Base-by-base conservation (phyloP, 53 echinoderm and acorn worm genomes). In the Astropecten irregularis region DNA sequence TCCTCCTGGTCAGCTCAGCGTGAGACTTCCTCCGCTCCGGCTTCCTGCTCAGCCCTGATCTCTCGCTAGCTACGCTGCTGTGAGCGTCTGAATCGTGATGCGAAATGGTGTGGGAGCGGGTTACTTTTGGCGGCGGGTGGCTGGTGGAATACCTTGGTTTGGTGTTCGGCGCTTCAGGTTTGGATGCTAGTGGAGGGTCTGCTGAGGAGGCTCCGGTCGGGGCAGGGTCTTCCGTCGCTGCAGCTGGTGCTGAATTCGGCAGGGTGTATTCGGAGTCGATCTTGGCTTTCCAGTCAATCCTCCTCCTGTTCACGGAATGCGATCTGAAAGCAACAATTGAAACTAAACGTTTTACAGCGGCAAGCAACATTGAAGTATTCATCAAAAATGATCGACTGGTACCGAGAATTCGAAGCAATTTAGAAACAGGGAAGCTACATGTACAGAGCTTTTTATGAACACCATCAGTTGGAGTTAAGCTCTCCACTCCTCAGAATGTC, bases 231-330 rank as follows among this genome's bases (percentile, higher is more conserved):
- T 42, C 49, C 4, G 29, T 34, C 49, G 76, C 22, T 28, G 62
- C 49, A 22, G 89, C 70, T 3, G 91, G 91, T 0, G 87, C 91
- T 8, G 91, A 91, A 57, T 56, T 83, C 0, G 91, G 91, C 27
- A 91, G 83, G 35, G 66, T 76, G 9, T 57, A 82, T 42, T 87
- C 86, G 27, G 76, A 71, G 22, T 91, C 63, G 9, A 91, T 56
- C 39, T 63, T 91, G 2, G 33, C 87, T 46, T 74, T 52, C 91
- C 91, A 91, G 19, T 91, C 72, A 19, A 56, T 30, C 56, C 48
- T 82, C 20, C 83, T 82, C 36, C 86, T 40, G 54, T 46, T 50
- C 7, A 71, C 56, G 6, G 86, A 68, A 44, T 91, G 91, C 9
- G 63, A 54, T 14, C 91, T 91, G 30, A 29, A 67, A 52, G 40